Evolutionary conservation across 1,140 invertebrate species (phyloP).

Genomic region (Nasonia vitripennis): DNA sequence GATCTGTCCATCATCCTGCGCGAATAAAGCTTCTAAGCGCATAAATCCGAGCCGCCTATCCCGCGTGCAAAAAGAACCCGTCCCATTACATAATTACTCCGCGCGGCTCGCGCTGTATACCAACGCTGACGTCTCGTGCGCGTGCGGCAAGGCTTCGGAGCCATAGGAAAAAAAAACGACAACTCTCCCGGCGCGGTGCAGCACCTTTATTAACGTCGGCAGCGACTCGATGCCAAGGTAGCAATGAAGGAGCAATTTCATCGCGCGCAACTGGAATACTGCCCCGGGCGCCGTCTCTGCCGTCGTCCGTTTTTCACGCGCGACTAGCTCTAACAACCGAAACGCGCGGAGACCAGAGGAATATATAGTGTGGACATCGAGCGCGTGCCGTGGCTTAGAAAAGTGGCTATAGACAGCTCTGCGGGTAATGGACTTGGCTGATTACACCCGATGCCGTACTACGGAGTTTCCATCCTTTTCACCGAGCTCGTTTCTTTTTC

Average conservation of each 20-base stretch:
- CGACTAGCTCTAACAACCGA: slow-evolving; percentile 25
- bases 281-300: not conserved
- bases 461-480: not conserved
- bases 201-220: slow-evolving; percentile 48
- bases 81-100: slow-evolving; percentile 21
- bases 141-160: not conserved
- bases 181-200: slow-evolving; percentile 31
- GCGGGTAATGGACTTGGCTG: not conserved
- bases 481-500: not conserved
- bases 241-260: slow-evolving; percentile 23
- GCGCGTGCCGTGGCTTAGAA: not conserved
- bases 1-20: not conserved
- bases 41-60: not conserved
- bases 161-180: slow-evolving; percentile 13
- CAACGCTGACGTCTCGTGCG: not conserved
- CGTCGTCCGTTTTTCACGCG: slow-evolving; percentile 31
- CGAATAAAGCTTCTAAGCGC: not conserved
- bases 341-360: not conserved
- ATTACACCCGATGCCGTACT: not conserved
- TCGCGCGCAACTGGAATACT: not conserved
- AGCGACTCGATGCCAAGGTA: slow-evolving; percentile 19
- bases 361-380: not conserved
- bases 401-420: not conserved
- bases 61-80: not conserved
- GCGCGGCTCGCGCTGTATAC: too few species aligned